Evolutionary conservation across 2,797 vertebrate species (phyloP), one percentile per base, ranked within the genome.

Genomic region (Kryptopterus vitreolus): DNA sequence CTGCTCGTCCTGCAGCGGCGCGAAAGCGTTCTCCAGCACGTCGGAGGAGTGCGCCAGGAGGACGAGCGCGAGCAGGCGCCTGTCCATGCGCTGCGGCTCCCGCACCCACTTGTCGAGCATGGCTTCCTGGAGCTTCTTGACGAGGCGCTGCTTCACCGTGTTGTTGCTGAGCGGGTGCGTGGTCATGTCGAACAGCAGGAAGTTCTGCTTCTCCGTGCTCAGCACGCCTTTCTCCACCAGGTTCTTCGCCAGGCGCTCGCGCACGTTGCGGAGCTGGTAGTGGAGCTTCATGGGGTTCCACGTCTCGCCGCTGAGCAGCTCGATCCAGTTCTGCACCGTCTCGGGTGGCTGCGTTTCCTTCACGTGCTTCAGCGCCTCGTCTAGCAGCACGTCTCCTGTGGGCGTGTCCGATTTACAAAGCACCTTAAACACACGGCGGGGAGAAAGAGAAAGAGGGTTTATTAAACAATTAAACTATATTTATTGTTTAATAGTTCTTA

Each of bases 141-240:
- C 95, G 79, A 99, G 96, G n/a, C 96, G 95, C 90, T 98, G 96
- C 85, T 98, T 98, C 83, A 98, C 95, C 81, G 92, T 94, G 87
- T 91, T 96, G 92, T 99, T 98, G 79, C 95, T 99, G 88, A 98
- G 96, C 1, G 98, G 97, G 88, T 99, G 97, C 0, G 96, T 99
- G 63, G 96, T 99, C 97, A 99, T 99, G 93, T 98, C 97, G 87
- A 99, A 99, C 62, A 98, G 96, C 83, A 99, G 92, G 90, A 99
- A 99, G 94, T 97, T 99, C 91, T 99, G 97, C 92, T 99, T 99
- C 93, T 99, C 97, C 20, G 96, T 99, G n/a, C 96, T 98, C 87
- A 99, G 90, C 81, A 99, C 96, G 0, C 98, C 98, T 89, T 99
- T 99, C 91, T 98, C 96, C 29, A 99, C 97, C 85, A 99, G 91